These are phyloP conservation scores for Bombus polaris DNA, from an alignment of 1,140 invertebrate genomes.

Conservation along the genomic window DNA sequence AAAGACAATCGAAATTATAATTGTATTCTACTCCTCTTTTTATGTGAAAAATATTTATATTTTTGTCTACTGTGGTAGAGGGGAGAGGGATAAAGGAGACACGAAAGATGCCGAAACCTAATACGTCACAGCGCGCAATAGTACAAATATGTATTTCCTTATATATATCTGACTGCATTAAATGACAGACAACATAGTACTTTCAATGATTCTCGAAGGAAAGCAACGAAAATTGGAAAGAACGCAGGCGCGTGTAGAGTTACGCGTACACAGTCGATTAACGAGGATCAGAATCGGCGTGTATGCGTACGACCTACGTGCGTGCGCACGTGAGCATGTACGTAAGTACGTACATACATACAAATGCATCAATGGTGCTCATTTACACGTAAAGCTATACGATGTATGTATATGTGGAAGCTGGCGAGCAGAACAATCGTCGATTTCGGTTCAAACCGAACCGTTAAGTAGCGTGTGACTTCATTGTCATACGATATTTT, in stretches of 20 bases:
- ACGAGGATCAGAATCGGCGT: slow-evolving; percentile 29
- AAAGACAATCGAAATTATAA: not conserved
- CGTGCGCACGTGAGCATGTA: slow-evolving; percentile 25
- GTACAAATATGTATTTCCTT: not conserved
- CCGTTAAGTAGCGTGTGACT: not conserved
- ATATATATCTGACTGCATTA: not conserved
- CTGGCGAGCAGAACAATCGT: not conserved
- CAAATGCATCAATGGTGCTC: slow-evolving; percentile 35
- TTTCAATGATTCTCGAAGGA: not conserved
- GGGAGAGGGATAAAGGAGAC: not conserved
- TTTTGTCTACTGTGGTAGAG: not conserved
- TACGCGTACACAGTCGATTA: slow-evolving; percentile 51
- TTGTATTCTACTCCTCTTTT: not conserved
- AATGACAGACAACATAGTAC: not conserved
- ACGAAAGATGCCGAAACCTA: not conserved
- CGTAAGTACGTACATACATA: not conserved
- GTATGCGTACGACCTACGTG: slow-evolving; percentile 21
- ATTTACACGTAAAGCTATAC: not conserved
- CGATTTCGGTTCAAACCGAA: not conserved
- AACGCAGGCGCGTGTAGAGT: slow-evolving; percentile 44
- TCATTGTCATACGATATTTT: not conserved
- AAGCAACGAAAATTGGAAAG: slow-evolving; percentile 7
- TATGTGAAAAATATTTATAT: not conserved
- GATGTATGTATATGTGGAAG: not conserved
- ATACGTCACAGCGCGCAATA: not conserved